Conservation (phyloP, 2,888 invertebrate genomes). For the Smittia sp. region DNA sequence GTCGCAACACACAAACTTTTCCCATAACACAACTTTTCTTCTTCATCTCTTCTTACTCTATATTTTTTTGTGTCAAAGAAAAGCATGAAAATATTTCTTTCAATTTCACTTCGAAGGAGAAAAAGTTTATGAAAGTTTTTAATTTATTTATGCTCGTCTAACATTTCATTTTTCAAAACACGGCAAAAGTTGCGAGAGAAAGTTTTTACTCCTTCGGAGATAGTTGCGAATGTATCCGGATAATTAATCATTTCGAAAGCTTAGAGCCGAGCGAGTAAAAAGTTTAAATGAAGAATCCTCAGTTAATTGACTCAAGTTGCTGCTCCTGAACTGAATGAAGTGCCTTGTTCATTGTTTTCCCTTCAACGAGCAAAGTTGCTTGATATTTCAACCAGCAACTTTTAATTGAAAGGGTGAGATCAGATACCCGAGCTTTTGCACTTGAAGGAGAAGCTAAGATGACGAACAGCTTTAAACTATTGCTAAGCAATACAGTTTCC, state of each 20-base stretch:
- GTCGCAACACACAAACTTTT: no score
- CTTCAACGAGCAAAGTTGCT: background rate
- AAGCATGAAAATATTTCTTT: background rate
- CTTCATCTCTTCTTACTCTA: no score
- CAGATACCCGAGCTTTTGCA: no score
- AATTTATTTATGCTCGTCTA: background rate
- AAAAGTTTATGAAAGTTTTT: constrained; percentile 11
- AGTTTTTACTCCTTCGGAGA: constrained; percentile 9
- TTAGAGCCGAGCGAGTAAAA: background rate
- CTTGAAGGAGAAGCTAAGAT: no score
- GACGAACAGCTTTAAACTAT: no score
- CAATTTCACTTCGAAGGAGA: background rate
- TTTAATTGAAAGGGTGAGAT: background rate
- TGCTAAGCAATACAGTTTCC: no score
- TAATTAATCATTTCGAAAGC: constrained; percentile 29
- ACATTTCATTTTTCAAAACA: constrained; percentile 1
- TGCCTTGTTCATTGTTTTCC: background rate
- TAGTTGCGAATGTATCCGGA: constrained; percentile 5
- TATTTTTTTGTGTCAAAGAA: no score
- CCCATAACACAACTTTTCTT: no score
- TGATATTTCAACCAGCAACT: background rate
- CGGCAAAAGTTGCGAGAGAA: background rate
- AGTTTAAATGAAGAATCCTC: constrained; percentile 30
- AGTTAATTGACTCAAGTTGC: constrained; percentile 23
- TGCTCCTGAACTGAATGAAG: background rate